These are phyloP conservation scores for Caenorhabditis brenneri DNA, from an alignment of 1,140 invertebrate genomes.

Conservation along the genomic window DNA sequence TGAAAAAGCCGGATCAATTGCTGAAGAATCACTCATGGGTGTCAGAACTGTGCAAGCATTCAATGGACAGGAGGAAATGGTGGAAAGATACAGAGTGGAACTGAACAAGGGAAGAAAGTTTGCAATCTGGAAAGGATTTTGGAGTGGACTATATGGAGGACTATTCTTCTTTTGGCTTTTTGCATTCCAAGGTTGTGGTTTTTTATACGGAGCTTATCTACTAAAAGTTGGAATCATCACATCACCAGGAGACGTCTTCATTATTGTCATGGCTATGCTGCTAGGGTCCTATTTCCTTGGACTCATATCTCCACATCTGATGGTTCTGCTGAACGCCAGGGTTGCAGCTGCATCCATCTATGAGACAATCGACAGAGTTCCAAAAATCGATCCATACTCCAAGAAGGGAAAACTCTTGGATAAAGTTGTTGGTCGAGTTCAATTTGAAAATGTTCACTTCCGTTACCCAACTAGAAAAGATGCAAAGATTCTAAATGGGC, in stretches of 20 bases:
- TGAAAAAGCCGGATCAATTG: conserved; percentile 80
- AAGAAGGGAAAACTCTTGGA: conserved; percentile 63
- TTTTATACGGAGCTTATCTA: conserved; percentile 60
- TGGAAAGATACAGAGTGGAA: conserved; percentile 57
- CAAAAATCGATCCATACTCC: conserved; percentile 71
- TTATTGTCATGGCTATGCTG: conserved; percentile 61
- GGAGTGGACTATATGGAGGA: conserved; percentile 64
- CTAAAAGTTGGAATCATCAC: conserved; percentile 54
- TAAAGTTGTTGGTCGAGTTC: conserved; percentile 68
- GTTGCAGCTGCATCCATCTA: conserved; percentile 64
- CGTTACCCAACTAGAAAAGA: conserved; percentile 72
- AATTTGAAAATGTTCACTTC: conserved; percentile 72
- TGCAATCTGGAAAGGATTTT: conserved; percentile 62
- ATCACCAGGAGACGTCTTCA: conserved; percentile 63
- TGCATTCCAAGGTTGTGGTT: conserved; percentile 50
- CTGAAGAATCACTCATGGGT: conserved; percentile 80
- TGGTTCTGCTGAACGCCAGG: conserved; percentile 62
- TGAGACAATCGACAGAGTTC: conserved; percentile 74
- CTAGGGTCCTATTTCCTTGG: conserved; percentile 63
- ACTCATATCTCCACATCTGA: conserved; percentile 61
- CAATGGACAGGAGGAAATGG: conserved; percentile 80
- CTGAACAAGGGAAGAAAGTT: conserved; percentile 56
- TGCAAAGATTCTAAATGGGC: conserved; percentile 78
- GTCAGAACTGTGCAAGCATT: conserved; percentile 83
- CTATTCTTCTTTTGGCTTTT: conserved; percentile 57